Evolutionary conservation across 2,113 vertebrate genomes (phyloP), one percentile per base, ranked within the genome.

Genomic region (Lates calcarifer): DNA sequence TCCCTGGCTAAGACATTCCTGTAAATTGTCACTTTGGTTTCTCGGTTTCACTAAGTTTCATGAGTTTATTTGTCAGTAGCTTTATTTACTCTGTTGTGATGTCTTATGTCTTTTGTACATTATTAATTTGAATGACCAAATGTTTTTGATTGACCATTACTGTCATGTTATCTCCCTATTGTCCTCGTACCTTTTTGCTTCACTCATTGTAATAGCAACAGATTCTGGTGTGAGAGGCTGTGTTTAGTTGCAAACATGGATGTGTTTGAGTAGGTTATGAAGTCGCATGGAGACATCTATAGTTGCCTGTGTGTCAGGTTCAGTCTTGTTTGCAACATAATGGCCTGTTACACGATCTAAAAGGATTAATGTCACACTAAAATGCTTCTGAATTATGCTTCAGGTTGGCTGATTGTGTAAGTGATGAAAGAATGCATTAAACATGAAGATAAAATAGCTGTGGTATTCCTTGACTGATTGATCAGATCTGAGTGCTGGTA

Each of bases 351-450:
- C 22, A 33, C 29, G 22, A 31, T 67, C 55, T 76, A 35, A 78
- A 83, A 78, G 62, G 83, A 66, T 86, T 90, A 74, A 88, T 83
- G 82, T 91, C 69, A 89, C 83, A 63, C 87, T 85, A 85, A 85
- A 78, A 76, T 80, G 83, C 81, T 73, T 74, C 64, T 81, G 81
- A 88, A 80, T 74, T 74, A 53, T 81, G 37, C 31, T 74, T 78
- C 51, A 74, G 83, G 67, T 60, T 79, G 74, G 57, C 39, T 86
- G 78, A 80, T 70, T 79, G 73, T 89, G 65, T 72, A 85, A 85
- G 45, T 83, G 72, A 82, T 87, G 82, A 83, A 84, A 86, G 74
- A 90, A 83, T 91, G 81, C 81, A 93, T 93, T 92, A 94, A 93
- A 93, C 29, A 58, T 68, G n/a, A 76, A 82, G 87, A 75, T 33